These are phyloP conservation scores for Xiphophorus birchmanni DNA, from an alignment of 2,797 vertebrate genomes.

Conservation along the genomic window DNA sequence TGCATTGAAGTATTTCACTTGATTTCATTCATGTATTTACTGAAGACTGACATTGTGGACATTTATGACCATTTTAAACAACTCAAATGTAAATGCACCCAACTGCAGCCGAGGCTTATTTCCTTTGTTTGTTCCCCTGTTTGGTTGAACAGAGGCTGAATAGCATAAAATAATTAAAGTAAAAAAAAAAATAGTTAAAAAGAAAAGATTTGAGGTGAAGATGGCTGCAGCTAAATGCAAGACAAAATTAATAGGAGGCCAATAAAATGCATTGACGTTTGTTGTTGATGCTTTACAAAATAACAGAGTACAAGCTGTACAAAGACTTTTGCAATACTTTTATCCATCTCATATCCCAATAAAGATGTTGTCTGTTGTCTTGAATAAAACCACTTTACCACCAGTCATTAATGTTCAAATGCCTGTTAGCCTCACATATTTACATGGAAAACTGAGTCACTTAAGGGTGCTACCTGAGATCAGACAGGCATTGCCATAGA, in stretches of 20 bases:
- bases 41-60: background rate
- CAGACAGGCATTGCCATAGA: conserved; percentile 25
- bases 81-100: background rate
- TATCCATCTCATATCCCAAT: background rate
- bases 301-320: background rate
- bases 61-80: background rate
- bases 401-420: conserved; percentile 11
- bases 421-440: conserved; percentile 6
- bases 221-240: background rate
- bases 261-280: background rate
- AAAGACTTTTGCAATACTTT: background rate
- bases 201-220: background rate
- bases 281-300: background rate
- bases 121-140: background rate
- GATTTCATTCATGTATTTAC: background rate
- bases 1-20: background rate
- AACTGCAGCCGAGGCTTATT: background rate
- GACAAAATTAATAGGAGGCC: background rate
- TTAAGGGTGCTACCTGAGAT: conserved; percentile 7
- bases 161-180: background rate
- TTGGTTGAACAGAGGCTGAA: background rate
- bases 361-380: background rate
- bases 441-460: conserved; percentile 22
- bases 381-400: background rate
- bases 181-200: background rate